Conservation (phyloP, 1,140 invertebrate genomes). For the Brachionus rubens region DNA sequence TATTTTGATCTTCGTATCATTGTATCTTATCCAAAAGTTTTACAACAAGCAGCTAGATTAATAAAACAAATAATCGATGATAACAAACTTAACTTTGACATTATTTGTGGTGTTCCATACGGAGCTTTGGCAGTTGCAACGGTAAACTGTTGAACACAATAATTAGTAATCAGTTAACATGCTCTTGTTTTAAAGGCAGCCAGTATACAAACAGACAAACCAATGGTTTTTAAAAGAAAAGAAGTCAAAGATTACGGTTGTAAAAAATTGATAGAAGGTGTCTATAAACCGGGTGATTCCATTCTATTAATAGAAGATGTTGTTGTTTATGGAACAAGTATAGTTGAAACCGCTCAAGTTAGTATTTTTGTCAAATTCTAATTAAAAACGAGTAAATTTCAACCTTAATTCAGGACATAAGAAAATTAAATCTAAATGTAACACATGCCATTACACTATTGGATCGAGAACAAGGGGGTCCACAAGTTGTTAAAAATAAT, state of each 20-base stretch:
- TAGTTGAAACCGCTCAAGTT: conserved; percentile 77
- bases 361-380: not conserved
- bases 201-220: conserved; percentile 64
- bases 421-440: conserved; percentile 71
- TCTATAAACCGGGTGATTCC: conserved; percentile 71
- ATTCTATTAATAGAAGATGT: conserved; percentile 95
- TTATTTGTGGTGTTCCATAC: conserved; percentile 92
- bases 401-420: conserved; percentile 63
- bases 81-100: conserved; percentile 62
- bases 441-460: conserved; percentile 79
- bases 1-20: conserved; percentile 89
- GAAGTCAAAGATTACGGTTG: conserved; percentile 88
- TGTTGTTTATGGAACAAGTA: conserved; percentile 85
- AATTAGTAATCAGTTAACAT: not conserved
- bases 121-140: conserved; percentile 91
- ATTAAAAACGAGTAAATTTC: too few species aligned
- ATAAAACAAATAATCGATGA: not conserved
- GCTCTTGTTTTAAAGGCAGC: conserved; percentile 52
- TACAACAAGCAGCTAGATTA: conserved; percentile 59
- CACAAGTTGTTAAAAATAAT: conserved; percentile 68
- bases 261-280: conserved; percentile 89
- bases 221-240: conserved; percentile 83
- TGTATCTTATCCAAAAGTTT: conserved; percentile 76
- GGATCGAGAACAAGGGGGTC: conserved; percentile 85
- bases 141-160: conserved; percentile 46